Percentiles rank a stretch among this genome's conserved stretches.
Conservation (phyloP, 2,888 invertebrate genomes). For the Drosophila lacicola region DNA sequence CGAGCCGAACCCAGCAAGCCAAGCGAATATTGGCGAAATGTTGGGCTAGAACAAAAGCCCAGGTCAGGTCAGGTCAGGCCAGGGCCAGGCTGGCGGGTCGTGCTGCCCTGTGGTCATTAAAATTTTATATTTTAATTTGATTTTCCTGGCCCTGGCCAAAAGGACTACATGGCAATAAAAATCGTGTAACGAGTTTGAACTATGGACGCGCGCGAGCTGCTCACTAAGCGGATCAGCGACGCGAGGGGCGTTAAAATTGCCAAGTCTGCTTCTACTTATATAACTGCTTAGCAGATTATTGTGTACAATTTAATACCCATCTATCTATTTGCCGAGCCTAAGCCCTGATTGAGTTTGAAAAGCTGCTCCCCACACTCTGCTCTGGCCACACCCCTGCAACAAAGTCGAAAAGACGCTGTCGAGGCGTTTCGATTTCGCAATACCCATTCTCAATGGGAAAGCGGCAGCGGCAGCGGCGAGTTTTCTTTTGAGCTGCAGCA, state of each 20-base stretch:
- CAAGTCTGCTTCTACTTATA: conserved; percentile 35
- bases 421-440: conserved; percentile 52
- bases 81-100: conserved; percentile 4
- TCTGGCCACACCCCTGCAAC: conserved; percentile 1
- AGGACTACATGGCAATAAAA: conserved; percentile 51
- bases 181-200: conserved; percentile 72
- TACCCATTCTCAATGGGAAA: conserved; percentile 36
- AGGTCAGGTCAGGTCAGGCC: conserved; percentile 18
- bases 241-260: conserved; percentile 51
- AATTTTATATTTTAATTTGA: conserved; percentile 80
- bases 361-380: conserved; percentile 2
- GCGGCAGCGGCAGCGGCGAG: conserved; percentile 27
- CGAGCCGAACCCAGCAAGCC: conserved; percentile 35
- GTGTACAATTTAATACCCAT: conserved; percentile 58
- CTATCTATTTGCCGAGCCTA: conserved; percentile 59
- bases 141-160: conserved; percentile 65
- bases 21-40: conserved; percentile 57
- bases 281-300: conserved; percentile 69
- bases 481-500: conserved; percentile 62
- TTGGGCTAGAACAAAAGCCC: conserved; percentile 69
- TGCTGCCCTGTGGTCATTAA: conserved; percentile 68
- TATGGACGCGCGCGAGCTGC: conserved; percentile 11
- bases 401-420: conserved; percentile 24
- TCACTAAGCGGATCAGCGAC: conserved; percentile 63
- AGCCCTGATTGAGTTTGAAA: conserved; percentile 61